phyloP scores from a whole-genome alignment of 2,888 invertebrate genomes.

The Julus scanicus region DNA sequence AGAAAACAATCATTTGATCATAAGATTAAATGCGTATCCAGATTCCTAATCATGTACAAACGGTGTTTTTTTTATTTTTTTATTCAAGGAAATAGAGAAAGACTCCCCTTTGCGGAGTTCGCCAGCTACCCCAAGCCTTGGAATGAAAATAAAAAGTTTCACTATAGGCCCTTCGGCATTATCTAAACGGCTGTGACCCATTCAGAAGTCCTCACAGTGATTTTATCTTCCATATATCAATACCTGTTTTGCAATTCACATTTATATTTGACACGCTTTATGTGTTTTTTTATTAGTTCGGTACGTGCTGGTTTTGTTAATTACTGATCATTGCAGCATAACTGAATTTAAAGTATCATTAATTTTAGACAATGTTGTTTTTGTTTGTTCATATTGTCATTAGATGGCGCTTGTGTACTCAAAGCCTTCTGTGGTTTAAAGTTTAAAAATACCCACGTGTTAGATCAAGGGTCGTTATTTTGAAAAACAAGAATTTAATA shows the following conservation, averaged over 20 bases:
- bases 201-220: not conserved
- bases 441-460: not conserved
- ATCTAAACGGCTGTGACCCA: conserved; percentile 46
- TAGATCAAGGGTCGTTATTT: conserved; percentile 2
- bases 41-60: not conserved
- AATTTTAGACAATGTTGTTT: not conserved
- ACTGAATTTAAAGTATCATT: not conserved
- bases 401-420: conserved; percentile 6
- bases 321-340: not conserved
- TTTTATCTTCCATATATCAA: not conserved
- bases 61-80: conserved; percentile 54
- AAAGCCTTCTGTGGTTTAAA: not conserved
- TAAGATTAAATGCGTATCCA: too few species aligned
- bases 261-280: not conserved
- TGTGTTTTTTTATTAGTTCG: not conserved
- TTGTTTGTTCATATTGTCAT: conserved; percentile 22
- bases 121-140: conserved; percentile 57
- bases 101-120: conserved; percentile 52
- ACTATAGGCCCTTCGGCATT: conserved; percentile 58
- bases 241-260: not conserved
- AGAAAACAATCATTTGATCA: too few species aligned
- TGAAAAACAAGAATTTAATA: not conserved
- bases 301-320: not conserved
- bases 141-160: conserved; percentile 59
- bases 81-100: conserved; percentile 57